Evolutionary conservation across 1,140 invertebrate genomes (phyloP).

Genomic region (Drosophila novamexicana): DNA sequence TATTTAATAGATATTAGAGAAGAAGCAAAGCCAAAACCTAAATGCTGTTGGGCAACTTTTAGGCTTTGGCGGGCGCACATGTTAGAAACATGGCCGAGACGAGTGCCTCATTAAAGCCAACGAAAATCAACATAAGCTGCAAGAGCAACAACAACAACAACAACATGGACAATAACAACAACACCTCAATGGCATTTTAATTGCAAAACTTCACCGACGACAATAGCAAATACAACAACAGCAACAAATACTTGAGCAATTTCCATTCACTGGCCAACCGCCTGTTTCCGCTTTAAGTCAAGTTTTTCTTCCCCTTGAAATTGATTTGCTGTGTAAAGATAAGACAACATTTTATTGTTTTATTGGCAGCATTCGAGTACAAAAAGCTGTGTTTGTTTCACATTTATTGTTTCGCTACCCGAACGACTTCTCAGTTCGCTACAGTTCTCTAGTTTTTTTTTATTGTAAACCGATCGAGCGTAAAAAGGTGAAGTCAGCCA

Average conservation of each 20-base stretch:
- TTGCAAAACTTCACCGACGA: conserved; percentile 63
- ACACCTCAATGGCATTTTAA: conserved; percentile 70
- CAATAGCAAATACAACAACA: conserved; percentile 22
- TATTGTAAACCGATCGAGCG: conserved; percentile 56
- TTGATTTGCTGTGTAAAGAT: conserved; percentile 53
- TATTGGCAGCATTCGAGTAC: conserved; percentile 37
- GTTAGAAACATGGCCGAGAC: conserved; percentile 21
- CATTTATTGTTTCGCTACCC: conserved; percentile 56
- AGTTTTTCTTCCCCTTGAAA: conserved; percentile 33
- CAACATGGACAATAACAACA: conserved; percentile 17
- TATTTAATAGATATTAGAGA: conserved; percentile 21
- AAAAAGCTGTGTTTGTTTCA: conserved; percentile 49
- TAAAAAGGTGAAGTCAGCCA: conserved; percentile 76
- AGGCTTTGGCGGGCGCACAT: neutral
- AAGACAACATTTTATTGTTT: conserved; percentile 64
- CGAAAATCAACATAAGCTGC: neutral
- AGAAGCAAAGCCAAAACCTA: neutral
- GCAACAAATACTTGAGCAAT: conserved; percentile 11
- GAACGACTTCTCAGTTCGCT: conserved; percentile 14
- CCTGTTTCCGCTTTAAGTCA: conserved; percentile 45
- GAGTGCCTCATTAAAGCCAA: conserved; percentile 56
- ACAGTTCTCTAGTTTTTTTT: conserved; percentile 28
- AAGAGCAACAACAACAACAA: neutral
- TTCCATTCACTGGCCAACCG: conserved; percentile 38
- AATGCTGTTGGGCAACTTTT: conserved; percentile 33